phyloP scores from a whole-genome alignment of 2,888 invertebrate genomes.

The Rhingia rostrata region DNA sequence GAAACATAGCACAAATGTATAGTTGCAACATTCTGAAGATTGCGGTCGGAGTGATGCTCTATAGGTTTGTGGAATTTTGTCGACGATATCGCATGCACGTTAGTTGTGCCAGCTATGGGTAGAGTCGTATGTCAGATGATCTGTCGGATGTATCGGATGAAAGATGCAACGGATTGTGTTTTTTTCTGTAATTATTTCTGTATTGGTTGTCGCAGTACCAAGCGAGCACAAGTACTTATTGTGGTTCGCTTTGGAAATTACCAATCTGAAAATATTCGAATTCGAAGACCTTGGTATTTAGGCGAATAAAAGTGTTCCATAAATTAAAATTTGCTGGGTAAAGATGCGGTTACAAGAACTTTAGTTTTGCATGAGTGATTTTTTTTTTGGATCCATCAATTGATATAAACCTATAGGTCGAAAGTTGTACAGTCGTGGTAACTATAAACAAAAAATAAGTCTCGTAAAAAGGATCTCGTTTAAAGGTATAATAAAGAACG shows the following conservation, averaged over 20 bases:
- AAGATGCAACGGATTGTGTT: constrained; percentile 22
- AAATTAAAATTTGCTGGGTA: too few relatives aligned
- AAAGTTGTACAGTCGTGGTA: too few relatives aligned
- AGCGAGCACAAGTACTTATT: constrained; percentile 24
- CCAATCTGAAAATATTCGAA: constrained; percentile 21
- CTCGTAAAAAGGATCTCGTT: too few relatives aligned
- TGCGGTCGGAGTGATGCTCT: constrained; percentile 14
- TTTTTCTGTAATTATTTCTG: constrained; percentile 44
- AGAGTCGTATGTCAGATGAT: constrained; percentile 9
- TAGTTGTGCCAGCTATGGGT: background rate
- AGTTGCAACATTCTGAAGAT: constrained; percentile 8
- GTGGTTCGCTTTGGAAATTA: constrained; percentile 53
- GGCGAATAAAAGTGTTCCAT: too few relatives aligned
- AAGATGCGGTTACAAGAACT: too few relatives aligned
- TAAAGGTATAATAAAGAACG: too few relatives aligned
- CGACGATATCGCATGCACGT: constrained; percentile 13
- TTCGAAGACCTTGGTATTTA: too few relatives aligned
- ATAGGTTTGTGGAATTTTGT: constrained; percentile 14
- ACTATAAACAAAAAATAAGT: too few relatives aligned
- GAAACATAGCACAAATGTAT: constrained; percentile 7
- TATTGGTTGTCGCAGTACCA: constrained; percentile 9
- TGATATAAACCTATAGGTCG: too few relatives aligned
- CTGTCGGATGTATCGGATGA: constrained; percentile 21
- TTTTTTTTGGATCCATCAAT: too few relatives aligned
- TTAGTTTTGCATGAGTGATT: too few relatives aligned